Base-by-base conservation (phyloP, 2,113 vertebrate species). In the Ardeotis arabs region DNA sequence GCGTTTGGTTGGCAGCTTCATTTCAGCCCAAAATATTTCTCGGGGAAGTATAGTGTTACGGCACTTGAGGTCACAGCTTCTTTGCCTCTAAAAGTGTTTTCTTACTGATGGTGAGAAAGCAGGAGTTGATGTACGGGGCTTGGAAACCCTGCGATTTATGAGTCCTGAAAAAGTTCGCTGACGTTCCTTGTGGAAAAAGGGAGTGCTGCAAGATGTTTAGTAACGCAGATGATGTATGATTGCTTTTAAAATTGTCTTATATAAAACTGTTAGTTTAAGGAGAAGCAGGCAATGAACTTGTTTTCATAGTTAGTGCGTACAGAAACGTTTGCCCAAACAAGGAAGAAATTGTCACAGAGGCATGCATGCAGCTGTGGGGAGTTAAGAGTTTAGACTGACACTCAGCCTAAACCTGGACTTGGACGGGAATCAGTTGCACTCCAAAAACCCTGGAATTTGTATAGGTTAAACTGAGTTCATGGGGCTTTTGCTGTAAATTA, bases 271-370 rank as follows among this genome's bases (percentile, higher is more conserved):
- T 83, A 50, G 83, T 67, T 78, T 78, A 15, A 60, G 79, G 79
- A 68, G 66, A 53, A 78, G 50, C n/a, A 66, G 72, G n/a, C 25
- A 5, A 7, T 28, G 76, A 77, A 47, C 55, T 3, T 0, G 7
- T 39, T 55, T 69, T 83, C 44, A 4, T 1, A 0, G 27, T 49
- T 6, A 17, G 27, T 15, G 28, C 37, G 0, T 39, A 6, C 14
- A 47, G 87, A 77, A 89, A n/a, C 17, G 0, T 85, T 91, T 95
- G 64, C 60, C 87, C 91, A 91, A 84, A 90, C 10, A 86, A 90
- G 90, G 90, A 73, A 91, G 75, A 83, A 90, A 55, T 31, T 31
- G 19, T 41, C 9, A 18, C n/a, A 1, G 66, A 37, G 53, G 33
- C 9, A 27, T 9, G 12, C 4, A 1, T 44, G 24, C 14, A 6